phyloP scores from a whole-genome alignment of 2,113 vertebrate genomes.

The Vimba vimba region DNA sequence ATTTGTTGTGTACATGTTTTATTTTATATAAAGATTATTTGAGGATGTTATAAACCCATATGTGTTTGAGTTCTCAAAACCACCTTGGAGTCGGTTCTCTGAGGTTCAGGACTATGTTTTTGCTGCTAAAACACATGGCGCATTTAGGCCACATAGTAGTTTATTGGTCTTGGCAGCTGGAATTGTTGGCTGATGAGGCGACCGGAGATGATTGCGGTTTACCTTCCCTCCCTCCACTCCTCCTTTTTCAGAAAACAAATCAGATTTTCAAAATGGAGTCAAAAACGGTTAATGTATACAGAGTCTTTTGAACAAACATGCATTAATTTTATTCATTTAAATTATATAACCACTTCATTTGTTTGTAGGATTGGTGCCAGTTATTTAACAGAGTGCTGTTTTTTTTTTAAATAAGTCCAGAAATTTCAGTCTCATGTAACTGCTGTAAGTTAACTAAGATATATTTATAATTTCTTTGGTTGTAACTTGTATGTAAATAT shows the following conservation, averaged over 20 bases:
- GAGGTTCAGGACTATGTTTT: constrained; percentile 73
- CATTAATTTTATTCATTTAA: constrained; percentile 94
- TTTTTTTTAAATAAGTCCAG: constrained; percentile 62
- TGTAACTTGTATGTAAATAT: constrained; percentile 83
- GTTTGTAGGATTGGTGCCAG: constrained; percentile 78
- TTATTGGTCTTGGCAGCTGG: constrained; percentile 74
- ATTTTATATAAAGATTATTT: constrained; percentile 7
- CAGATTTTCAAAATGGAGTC: constrained; percentile 74
- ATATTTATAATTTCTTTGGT: constrained; percentile 80
- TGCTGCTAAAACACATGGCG: constrained; percentile 77
- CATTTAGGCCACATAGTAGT: constrained; percentile 73
- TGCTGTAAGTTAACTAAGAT: constrained; percentile 84
- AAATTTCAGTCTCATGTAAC: constrained; percentile 76
- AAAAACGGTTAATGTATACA: constrained; percentile 72
- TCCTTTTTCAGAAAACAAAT: constrained; percentile 49
- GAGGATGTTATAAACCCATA: constrained; percentile 55
- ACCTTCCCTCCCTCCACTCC: constrained; percentile 56
- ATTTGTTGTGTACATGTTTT: constrained; percentile 42
- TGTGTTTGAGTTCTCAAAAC: constrained; percentile 65
- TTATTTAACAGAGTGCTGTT: constrained; percentile 80
- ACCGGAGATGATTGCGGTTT: constrained; percentile 56
- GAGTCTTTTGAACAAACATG: constrained; percentile 81
- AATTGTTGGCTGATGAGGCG: constrained; percentile 54
- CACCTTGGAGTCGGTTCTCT: constrained; percentile 72
- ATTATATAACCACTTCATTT: constrained; percentile 91